Percentiles rank a stretch among this genome's conserved stretches.
Conservation (phyloP, 2,888 invertebrate genomes). For the Gymnocheta viridis region DNA sequence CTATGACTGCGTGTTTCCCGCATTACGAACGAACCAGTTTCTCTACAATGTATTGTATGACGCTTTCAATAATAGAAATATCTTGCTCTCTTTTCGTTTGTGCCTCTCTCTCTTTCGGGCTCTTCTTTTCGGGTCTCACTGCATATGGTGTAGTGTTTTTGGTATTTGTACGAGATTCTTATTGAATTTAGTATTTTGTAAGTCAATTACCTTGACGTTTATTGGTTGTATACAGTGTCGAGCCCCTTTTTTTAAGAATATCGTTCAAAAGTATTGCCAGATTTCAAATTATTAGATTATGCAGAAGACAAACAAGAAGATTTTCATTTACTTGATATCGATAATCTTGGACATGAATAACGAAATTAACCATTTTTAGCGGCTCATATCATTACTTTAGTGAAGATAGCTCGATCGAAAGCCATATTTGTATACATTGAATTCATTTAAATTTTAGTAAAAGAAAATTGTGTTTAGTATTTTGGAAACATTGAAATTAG, state of each 20-base stretch:
- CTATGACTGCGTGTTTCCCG: constrained; percentile 52
- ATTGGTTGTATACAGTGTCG: constrained; percentile 86
- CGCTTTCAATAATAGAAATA: constrained; percentile 1
- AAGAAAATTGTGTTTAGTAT: too few relatives aligned
- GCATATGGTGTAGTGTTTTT: constrained; percentile 11
- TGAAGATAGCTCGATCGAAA: too few relatives aligned
- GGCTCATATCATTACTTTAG: too few relatives aligned
- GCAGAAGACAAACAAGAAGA: constrained; percentile 22
- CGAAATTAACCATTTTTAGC: too few relatives aligned
- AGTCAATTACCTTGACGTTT: constrained; percentile 73
- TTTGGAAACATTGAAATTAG: too few relatives aligned
- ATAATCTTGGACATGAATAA: background rate
- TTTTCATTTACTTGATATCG: background rate
- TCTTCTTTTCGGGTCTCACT: background rate
- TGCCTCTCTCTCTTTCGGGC: background rate
- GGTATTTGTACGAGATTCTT: constrained; percentile 30
- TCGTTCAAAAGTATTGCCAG: constrained; percentile 74
- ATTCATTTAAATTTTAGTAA: too few relatives aligned
- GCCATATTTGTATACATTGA: too few relatives aligned
- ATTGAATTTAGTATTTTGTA: constrained; percentile 64
- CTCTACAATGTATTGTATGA: constrained; percentile 37
- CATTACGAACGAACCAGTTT: constrained; percentile 59
- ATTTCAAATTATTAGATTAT: background rate
- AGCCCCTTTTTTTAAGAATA: constrained; percentile 84
- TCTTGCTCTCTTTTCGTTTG: background rate